Conservation (phyloP, 2,888 invertebrate genomes). For the Calliopum simillimum region DNA sequence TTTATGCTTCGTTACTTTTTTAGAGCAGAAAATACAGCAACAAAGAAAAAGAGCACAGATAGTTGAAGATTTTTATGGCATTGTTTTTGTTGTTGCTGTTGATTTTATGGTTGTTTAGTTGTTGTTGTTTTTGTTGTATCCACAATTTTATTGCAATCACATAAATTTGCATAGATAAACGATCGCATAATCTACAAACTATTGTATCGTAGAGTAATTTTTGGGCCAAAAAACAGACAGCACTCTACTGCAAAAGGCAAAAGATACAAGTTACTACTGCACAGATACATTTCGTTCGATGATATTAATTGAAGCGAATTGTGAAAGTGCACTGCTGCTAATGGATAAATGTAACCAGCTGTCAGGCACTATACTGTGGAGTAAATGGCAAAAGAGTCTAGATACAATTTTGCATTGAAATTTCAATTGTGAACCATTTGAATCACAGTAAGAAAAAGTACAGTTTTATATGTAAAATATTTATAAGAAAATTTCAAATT, state of each 20-base stretch:
- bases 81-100: constrained; percentile 13
- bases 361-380: neutral
- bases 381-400: neutral
- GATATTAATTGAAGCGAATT: constrained; percentile 19
- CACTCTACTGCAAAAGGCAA: neutral
- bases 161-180: constrained; percentile 28
- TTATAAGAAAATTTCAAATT: too few species aligned
- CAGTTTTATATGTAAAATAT: too few species aligned
- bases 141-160: constrained; percentile 5
- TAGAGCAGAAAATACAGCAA: constrained; percentile 5
- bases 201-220: neutral
- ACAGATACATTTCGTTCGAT: neutral
- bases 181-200: constrained; percentile 8
- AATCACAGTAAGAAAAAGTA: neutral
- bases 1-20: constrained; percentile 35
- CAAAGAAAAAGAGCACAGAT: too few species aligned
- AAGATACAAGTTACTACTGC: constrained; percentile 16
- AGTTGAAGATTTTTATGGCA: constrained; percentile 1
- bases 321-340: constrained; percentile 17
- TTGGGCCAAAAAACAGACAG: neutral
- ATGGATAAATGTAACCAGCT: neutral
- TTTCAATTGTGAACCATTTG: neutral
- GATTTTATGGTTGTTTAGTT: constrained; percentile 7
- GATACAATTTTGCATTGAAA: neutral
- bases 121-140: constrained; percentile 10